Conservation (phyloP, 2,113 vertebrate genomes). For the Calyptomena viridis region DNA sequence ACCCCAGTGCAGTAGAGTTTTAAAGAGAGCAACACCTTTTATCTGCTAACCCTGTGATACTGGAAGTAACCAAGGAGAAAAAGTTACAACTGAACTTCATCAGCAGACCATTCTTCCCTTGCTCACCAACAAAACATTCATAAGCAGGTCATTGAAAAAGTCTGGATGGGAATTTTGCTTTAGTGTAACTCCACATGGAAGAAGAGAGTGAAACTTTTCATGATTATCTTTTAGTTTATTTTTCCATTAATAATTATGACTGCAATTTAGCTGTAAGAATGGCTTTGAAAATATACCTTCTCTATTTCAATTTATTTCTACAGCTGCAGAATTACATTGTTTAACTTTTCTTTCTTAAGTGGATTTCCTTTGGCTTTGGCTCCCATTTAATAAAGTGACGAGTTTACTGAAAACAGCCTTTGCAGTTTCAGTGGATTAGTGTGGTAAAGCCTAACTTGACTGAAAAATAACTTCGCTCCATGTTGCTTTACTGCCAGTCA, state of each 20-base stretch:
- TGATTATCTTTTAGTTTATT: neutral
- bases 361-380: conserved; percentile 49
- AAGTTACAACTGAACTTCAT: neutral
- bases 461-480: conserved; percentile 73
- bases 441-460: conserved; percentile 72
- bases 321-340: conserved; percentile 53
- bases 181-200: neutral
- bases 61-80: neutral
- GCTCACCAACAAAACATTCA: neutral
- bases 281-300: conserved; percentile 26
- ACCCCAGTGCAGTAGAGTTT: neutral
- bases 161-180: neutral
- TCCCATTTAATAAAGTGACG: conserved; percentile 60
- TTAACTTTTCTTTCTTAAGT: conserved; percentile 42
- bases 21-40: neutral
- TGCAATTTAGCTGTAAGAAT: neutral
- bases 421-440: conserved; percentile 67
- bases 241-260: neutral
- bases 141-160: neutral
- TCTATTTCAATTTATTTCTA: conserved; percentile 45
- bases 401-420: conserved; percentile 55
- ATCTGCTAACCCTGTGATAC: neutral
- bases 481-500: conserved; percentile 38
- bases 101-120: neutral
- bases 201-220: neutral